These are phyloP conservation scores for Aradophagus sp. DNA, from an alignment of 1,140 invertebrate genomes.

Conservation along the genomic window DNA sequence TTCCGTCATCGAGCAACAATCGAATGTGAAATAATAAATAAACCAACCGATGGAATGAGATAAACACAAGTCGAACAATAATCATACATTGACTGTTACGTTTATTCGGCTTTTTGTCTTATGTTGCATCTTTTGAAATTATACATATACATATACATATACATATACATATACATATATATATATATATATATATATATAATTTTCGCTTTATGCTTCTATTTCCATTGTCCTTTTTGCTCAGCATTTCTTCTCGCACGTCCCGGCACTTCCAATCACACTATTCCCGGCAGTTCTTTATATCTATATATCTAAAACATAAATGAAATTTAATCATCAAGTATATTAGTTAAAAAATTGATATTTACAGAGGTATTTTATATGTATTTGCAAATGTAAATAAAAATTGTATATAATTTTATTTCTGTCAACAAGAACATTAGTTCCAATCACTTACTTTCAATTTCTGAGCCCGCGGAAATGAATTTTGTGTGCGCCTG, in stretches of 20 bases:
- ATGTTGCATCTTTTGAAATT: neutral
- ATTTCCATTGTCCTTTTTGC: slow-evolving; percentile 3
- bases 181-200: no score
- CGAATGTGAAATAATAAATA: slow-evolving; percentile 49
- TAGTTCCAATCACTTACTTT: slow-evolving; percentile 64
- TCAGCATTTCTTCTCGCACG: slow-evolving; percentile 11
- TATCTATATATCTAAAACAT: slow-evolving; percentile 65
- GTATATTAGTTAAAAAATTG: neutral
- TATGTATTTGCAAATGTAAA: neutral
- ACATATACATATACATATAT: no score
- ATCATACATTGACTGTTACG: slow-evolving; percentile 62
- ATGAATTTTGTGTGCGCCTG: slow-evolving; percentile 74
- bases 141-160: no score
- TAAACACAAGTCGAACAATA: slow-evolving; percentile 60
- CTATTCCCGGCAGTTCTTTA: slow-evolving; percentile 49
- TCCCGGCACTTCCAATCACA: slow-evolving; percentile 49
- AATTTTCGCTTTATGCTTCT: no score
- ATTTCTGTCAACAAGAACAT: neutral
- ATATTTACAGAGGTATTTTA: neutral
- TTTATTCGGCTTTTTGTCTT: slow-evolving; percentile 28
- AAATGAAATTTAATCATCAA: slow-evolving; percentile 1
- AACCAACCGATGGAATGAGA: slow-evolving; percentile 57
- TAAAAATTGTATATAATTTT: no score
- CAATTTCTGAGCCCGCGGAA: slow-evolving; percentile 72
- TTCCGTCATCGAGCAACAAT: slow-evolving; percentile 22